Conservation (phyloP, 2,888 invertebrate species). For the Phortica okadai region DNA sequence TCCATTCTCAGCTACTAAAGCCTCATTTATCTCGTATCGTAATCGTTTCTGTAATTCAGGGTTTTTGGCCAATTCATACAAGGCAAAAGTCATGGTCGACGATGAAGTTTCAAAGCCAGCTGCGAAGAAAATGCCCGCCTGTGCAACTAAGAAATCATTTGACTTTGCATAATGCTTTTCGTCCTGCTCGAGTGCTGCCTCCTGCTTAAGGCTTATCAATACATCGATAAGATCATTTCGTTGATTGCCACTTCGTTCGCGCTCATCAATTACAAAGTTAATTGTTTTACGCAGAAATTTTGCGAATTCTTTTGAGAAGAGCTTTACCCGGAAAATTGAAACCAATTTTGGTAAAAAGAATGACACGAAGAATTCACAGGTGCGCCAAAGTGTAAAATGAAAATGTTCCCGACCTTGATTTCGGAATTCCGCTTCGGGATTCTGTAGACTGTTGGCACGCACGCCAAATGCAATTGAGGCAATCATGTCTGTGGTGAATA, state of each 20-base stretch:
- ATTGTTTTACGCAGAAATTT: conserved; percentile 75
- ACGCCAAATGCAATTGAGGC: conserved; percentile 73
- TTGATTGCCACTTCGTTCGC: conserved; percentile 72
- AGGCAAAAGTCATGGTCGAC: conserved; percentile 75
- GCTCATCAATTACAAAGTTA: conserved; percentile 73
- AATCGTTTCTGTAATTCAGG: conserved; percentile 75
- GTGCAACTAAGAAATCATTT: conserved; percentile 71
- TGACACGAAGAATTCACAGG: conserved; percentile 62
- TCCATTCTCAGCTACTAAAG: conserved; percentile 69
- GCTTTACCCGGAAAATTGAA: conserved; percentile 48
- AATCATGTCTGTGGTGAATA: conserved; percentile 73
- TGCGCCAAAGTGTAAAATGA: conserved; percentile 52
- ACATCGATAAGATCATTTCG: conserved; percentile 78
- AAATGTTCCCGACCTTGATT: conserved; percentile 61
- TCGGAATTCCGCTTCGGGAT: conserved; percentile 71
- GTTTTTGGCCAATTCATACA: conserved; percentile 75
- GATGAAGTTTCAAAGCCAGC: conserved; percentile 75
- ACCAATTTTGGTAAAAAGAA: conserved; percentile 73
- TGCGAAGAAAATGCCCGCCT: conserved; percentile 73
- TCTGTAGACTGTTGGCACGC: conserved; percentile 67
- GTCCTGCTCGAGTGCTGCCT: conserved; percentile 51
- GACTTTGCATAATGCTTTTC: conserved; percentile 54
- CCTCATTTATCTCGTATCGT: conserved; percentile 75
- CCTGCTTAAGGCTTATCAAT: conserved; percentile 75
- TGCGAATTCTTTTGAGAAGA: conserved; percentile 49